A percentile compares a stretch with the other conserved stretches of the same genome.
These are phyloP conservation scores for Noctilio leporinus DNA, from an alignment of 2,113 vertebrate genomes.

Conservation along the genomic window DNA sequence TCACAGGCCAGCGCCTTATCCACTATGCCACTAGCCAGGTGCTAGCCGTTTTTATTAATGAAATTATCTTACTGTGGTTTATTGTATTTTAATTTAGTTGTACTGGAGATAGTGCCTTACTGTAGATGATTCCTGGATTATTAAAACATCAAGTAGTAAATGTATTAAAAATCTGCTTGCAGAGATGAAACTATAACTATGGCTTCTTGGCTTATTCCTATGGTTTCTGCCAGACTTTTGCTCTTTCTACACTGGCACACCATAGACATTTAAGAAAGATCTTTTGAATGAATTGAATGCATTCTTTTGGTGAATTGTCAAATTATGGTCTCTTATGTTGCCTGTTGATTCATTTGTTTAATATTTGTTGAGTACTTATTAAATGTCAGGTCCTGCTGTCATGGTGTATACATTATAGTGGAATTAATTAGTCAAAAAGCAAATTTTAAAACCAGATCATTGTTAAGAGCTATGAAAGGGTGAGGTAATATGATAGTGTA, in stretches of 20 bases:
- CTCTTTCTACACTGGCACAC: background rate
- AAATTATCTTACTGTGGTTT: background rate
- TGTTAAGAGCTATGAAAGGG: background rate
- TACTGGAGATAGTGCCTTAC: background rate
- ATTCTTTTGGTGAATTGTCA: background rate
- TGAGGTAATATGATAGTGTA: background rate
- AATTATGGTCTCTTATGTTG: background rate
- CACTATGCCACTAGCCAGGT: no score
- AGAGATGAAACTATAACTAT: conserved; percentile 16
- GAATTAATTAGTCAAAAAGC: background rate
- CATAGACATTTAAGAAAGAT: background rate
- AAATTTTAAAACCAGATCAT: background rate
- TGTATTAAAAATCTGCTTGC: background rate
- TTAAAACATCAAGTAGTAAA: background rate
- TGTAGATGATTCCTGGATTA: background rate
- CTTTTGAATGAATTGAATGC: background rate
- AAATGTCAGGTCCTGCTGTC: background rate
- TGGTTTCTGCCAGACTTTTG: background rate
- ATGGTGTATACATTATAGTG: background rate
- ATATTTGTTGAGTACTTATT: conserved; percentile 1
- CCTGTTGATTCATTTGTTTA: background rate
- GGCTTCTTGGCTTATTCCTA: background rate
- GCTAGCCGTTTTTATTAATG: background rate
- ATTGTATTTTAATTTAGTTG: background rate
- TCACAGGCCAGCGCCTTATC: no score